These are phyloP conservation scores for Pelusios castaneus DNA, from an alignment of 2,113 vertebrate genomes.

Conservation along the genomic window DNA sequence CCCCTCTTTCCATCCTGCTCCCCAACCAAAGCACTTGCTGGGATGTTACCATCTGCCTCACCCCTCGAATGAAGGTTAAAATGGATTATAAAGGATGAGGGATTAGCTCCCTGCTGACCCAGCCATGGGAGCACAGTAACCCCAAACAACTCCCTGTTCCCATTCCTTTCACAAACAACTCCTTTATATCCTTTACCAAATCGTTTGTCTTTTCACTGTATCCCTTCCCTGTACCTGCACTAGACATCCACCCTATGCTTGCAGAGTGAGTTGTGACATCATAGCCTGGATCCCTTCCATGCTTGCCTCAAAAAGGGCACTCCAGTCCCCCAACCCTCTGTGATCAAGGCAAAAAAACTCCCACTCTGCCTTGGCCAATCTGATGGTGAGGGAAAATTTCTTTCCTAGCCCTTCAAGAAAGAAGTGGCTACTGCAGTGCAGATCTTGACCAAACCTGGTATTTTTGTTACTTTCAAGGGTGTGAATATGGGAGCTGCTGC, in stretches of 20 bases:
- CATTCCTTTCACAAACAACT: not conserved
- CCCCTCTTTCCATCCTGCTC: not conserved
- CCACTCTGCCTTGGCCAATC: not conserved
- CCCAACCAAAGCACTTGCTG: not conserved
- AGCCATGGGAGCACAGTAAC: not conserved
- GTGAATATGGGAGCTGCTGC: not conserved
- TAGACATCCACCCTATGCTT: not conserved
- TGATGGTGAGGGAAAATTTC: not conserved
- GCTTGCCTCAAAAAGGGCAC: not conserved
- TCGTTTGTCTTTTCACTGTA: not conserved
- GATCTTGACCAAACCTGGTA: not conserved
- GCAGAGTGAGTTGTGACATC: not conserved
- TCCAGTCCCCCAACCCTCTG: not conserved
- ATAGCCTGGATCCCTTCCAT: not conserved
- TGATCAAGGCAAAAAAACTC: not conserved
- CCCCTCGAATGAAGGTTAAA: not conserved
- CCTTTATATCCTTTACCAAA: not conserved
- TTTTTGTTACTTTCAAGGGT: not conserved
- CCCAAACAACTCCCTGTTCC: not conserved
- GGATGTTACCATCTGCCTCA: not conserved
- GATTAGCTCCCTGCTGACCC: not conserved
- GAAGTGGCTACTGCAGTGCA: not conserved
- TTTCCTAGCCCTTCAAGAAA: not conserved
- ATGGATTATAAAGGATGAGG: not conserved
- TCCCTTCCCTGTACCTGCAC: not conserved